phyloP scores from a whole-genome alignment of 1,140 invertebrate genomes.

The Pygmarrhopalites habei region DNA sequence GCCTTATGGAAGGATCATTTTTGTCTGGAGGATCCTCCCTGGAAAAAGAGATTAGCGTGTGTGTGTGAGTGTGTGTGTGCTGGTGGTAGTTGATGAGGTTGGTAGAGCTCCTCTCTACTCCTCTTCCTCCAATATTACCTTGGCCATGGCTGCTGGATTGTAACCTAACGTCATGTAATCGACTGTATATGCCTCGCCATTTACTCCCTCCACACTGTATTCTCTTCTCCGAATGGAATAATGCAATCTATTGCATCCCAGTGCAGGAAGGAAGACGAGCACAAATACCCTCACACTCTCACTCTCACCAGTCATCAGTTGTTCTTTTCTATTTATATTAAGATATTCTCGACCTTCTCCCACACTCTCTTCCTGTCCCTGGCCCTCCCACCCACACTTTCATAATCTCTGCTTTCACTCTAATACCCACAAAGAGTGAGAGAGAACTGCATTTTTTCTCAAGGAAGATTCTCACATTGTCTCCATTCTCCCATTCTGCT shows the following conservation, averaged over 20 bases:
- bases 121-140: slow-evolving; percentile 6
- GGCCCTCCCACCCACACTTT: background rate
- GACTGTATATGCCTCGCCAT: background rate
- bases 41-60: slow-evolving; percentile 27
- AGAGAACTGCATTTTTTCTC: too few species aligned
- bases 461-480: background rate
- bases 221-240: background rate
- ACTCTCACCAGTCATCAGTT: background rate
- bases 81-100: slow-evolving; percentile 17
- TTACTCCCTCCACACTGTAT: background rate
- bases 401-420: background rate
- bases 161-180: background rate
- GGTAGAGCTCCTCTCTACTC: background rate
- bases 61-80: slow-evolving; percentile 18
- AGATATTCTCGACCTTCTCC: background rate
- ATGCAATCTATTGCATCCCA: slow-evolving; percentile 5
- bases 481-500: background rate
- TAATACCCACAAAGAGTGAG: too few species aligned
- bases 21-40: slow-evolving; percentile 17
- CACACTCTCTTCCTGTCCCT: background rate
- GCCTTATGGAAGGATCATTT: slow-evolving; percentile 29
- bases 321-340: too few species aligned
- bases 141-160: background rate
- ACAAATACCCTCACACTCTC: too few species aligned
- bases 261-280: too few species aligned